Percentiles rank a stretch among this genome's conserved stretches.
These are phyloP conservation scores for Brenthis hecate DNA, from an alignment of 2,888 invertebrate genomes.

Conservation along the genomic window DNA sequence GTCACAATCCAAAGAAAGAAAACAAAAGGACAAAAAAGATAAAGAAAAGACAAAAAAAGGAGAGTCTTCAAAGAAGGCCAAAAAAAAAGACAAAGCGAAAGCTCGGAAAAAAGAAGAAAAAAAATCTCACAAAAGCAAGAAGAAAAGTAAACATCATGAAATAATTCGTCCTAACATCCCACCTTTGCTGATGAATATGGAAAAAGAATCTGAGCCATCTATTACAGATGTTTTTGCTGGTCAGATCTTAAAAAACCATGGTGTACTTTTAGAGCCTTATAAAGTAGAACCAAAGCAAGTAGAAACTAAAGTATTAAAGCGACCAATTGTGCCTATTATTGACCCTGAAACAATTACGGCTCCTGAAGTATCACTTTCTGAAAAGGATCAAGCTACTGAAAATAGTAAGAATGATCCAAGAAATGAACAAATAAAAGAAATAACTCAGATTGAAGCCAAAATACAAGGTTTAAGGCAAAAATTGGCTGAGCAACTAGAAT, in stretches of 20 bases:
- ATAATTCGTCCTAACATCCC: constrained; percentile 75
- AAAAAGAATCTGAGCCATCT: constrained; percentile 77
- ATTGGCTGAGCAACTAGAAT: constrained; percentile 73
- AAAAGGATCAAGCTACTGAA: constrained; percentile 8
- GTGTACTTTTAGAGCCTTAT: constrained; percentile 58
- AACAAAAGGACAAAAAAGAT: constrained; percentile 62
- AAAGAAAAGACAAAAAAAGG: constrained; percentile 68
- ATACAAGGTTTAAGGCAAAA: constrained; percentile 78
- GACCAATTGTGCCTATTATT: constrained; percentile 70
- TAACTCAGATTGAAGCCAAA: constrained; percentile 83
- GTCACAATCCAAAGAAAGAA: constrained; percentile 73
- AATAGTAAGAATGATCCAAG: constrained; percentile 50
- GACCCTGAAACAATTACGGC: constrained; percentile 70
- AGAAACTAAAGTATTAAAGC: constrained; percentile 61
- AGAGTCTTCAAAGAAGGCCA: constrained; percentile 64
- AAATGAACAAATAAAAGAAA: constrained; percentile 69
- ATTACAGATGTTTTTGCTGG: constrained; percentile 85
- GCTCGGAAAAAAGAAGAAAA: constrained; percentile 66
- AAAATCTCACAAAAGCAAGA: constrained; percentile 72
- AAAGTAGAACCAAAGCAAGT: constrained; percentile 55
- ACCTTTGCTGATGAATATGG: constrained; percentile 74
- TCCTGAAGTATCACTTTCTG: constrained; percentile 45
- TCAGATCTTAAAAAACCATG: constrained; percentile 81
- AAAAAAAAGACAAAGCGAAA: constrained; percentile 68
- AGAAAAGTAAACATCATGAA: constrained; percentile 66